Conservation (phyloP, 2,888 invertebrate species). For the Orthosia cruda region DNA sequence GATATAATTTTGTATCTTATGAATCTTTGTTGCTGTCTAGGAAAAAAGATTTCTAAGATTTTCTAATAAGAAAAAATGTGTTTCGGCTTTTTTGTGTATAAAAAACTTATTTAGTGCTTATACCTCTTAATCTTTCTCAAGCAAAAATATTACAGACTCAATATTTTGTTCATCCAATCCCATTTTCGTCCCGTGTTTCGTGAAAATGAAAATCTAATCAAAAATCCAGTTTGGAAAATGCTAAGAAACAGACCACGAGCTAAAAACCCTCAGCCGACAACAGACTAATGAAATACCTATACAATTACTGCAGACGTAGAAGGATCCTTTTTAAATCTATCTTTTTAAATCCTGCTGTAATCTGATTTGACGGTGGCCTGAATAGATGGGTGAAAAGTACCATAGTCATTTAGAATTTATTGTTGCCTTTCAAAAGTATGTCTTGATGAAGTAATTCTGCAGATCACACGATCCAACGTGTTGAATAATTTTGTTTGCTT, state of each 20-base stretch:
- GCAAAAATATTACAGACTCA: background rate
- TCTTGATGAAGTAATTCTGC: too few relatives aligned
- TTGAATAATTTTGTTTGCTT: too few relatives aligned
- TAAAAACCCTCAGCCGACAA: conserved; percentile 19
- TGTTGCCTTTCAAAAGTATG: too few relatives aligned
- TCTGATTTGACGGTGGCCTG: conserved; percentile 20
- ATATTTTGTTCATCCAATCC: conserved; percentile 14
- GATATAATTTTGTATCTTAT: background rate
- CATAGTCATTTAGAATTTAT: too few relatives aligned
- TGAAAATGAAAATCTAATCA: conserved; percentile 28
- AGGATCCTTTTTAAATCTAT: conserved; percentile 36
- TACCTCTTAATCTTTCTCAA: conserved; percentile 6
- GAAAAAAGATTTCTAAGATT: background rate
- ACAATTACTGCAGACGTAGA: conserved; percentile 32
- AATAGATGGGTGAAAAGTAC: conserved; percentile 4
- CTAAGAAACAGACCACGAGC: conserved; percentile 16
- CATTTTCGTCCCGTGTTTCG: conserved; percentile 26
- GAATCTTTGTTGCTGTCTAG: background rate
- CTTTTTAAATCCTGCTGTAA: conserved; percentile 30
- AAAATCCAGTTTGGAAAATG: conserved; percentile 19
- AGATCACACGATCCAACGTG: too few relatives aligned
- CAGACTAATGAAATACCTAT: conserved; percentile 48
- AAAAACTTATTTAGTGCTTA: conserved; percentile 16
- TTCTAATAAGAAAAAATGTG: conserved; percentile 4
- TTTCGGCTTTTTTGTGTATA: background rate